Conservation (phyloP, 2,113 vertebrate species). For the Python bivittatus region DNA sequence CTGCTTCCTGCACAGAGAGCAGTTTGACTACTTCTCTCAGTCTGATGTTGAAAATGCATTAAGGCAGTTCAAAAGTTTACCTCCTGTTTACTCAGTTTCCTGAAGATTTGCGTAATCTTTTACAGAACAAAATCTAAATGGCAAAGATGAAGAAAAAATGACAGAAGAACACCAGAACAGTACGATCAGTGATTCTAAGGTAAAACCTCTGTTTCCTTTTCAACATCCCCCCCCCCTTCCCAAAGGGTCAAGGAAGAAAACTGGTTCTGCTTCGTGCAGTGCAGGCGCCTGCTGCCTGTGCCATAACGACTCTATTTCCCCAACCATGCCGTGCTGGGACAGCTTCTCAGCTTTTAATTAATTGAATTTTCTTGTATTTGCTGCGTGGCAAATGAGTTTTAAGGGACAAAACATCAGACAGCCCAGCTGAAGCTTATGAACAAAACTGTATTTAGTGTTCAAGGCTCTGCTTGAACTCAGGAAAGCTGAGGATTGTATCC, state of each 20-base stretch:
- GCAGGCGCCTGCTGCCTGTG: constrained; percentile 9
- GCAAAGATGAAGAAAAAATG: constrained; percentile 31
- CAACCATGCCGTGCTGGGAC: background rate
- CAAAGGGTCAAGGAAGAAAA: background rate
- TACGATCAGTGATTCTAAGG: constrained; percentile 61
- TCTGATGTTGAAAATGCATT: background rate
- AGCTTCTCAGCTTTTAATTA: background rate
- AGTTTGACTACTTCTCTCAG: background rate
- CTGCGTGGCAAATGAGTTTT: background rate
- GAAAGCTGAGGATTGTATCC: background rate
- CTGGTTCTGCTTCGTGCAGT: background rate
- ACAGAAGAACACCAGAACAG: constrained; percentile 37
- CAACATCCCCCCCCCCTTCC: background rate
- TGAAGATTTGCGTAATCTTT: constrained; percentile 13
- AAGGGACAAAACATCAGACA: background rate
- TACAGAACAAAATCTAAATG: constrained; percentile 50
- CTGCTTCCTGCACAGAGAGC: background rate
- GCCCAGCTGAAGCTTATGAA: background rate
- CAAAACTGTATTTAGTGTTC: background rate
- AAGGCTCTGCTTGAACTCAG: background rate
- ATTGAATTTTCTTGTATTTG: background rate
- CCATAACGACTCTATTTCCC: background rate
- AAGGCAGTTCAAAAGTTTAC: background rate
- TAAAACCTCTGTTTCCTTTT: constrained; percentile 42
- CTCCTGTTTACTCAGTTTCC: background rate